Conservation (phyloP, 2,797 vertebrate genomes). For the Muscicapa striata region DNA sequence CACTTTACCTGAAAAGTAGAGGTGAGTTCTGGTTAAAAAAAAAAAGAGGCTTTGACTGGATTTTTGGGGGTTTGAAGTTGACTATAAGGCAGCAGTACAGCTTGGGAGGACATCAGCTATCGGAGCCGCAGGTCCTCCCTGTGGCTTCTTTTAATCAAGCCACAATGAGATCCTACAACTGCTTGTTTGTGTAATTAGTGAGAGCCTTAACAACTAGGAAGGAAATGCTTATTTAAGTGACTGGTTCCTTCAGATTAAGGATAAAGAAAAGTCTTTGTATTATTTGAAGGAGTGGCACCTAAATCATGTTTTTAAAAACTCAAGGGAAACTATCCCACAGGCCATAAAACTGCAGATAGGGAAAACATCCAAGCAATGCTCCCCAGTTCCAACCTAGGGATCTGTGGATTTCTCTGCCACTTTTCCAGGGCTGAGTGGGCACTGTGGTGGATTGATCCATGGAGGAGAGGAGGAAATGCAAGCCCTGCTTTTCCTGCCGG, state of each 20-base stretch:
- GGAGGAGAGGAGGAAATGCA: not conserved
- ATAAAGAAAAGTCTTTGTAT: not conserved
- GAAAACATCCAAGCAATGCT: not conserved
- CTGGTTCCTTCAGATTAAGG: not conserved
- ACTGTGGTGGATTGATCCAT: fast-evolving
- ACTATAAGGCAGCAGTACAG: not conserved
- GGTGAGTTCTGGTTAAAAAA: constrained; percentile 62
- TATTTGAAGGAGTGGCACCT: not conserved
- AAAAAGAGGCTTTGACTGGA: not conserved
- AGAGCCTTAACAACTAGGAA: constrained; percentile 9
- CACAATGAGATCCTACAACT: not conserved
- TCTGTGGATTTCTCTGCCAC: not conserved
- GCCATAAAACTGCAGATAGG: not conserved
- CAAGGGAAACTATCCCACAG: not conserved
- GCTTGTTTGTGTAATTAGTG: not conserved
- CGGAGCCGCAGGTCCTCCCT: not conserved
- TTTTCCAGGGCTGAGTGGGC: not conserved
- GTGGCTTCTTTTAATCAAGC: constrained; percentile 18
- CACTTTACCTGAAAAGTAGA: constrained; percentile 64
- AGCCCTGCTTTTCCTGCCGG: not conserved
- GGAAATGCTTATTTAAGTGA: not conserved
- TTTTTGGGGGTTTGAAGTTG: not conserved
- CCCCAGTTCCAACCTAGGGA: not conserved
- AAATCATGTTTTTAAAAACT: not conserved
- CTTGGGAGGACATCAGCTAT: not conserved